Evolutionary conservation across 2,888 invertebrate genomes (phyloP).

Genomic region (Rhingia rostrata): DNA sequence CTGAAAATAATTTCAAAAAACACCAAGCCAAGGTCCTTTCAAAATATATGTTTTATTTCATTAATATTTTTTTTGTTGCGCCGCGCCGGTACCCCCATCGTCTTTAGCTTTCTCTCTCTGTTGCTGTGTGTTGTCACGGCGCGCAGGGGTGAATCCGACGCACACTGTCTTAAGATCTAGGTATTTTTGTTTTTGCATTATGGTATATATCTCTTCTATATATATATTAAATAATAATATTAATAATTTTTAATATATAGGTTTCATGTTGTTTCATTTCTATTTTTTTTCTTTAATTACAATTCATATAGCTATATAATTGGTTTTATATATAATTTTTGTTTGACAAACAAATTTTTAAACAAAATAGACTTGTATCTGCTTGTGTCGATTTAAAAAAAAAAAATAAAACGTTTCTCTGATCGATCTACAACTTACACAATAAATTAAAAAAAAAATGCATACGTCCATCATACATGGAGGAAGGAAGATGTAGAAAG

Average conservation of each 20-base stretch:
- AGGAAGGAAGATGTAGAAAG: neutral
- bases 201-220: conserved; percentile 71
- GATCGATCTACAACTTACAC: conserved; percentile 60
- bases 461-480: conserved; percentile 45
- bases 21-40: conserved; percentile 44
- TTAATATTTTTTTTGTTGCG: conserved; percentile 57
- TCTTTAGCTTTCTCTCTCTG: conserved; percentile 7
- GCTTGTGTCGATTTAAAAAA: conserved; percentile 11
- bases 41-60: conserved; percentile 73
- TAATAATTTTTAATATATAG: conserved; percentile 49
- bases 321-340: conserved; percentile 24
- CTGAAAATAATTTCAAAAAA: neutral
- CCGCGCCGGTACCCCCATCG: conserved; percentile 21
- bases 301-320: conserved; percentile 67
- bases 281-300: conserved; percentile 49
- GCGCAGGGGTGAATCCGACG: conserved; percentile 30
- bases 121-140: conserved; percentile 22
- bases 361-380: conserved; percentile 10
- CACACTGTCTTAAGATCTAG: conserved; percentile 51
- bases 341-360: conserved; percentile 21
- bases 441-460: conserved; percentile 62
- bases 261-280: conserved; percentile 32
- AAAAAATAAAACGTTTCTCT: conserved; percentile 11
- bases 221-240: conserved; percentile 64
- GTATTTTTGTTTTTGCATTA: conserved; percentile 31